Evolutionary conservation across 2,888 invertebrate species (phyloP), one percentile per base, ranked within the genome.

Genomic region (Chaetoderma sp.): DNA sequence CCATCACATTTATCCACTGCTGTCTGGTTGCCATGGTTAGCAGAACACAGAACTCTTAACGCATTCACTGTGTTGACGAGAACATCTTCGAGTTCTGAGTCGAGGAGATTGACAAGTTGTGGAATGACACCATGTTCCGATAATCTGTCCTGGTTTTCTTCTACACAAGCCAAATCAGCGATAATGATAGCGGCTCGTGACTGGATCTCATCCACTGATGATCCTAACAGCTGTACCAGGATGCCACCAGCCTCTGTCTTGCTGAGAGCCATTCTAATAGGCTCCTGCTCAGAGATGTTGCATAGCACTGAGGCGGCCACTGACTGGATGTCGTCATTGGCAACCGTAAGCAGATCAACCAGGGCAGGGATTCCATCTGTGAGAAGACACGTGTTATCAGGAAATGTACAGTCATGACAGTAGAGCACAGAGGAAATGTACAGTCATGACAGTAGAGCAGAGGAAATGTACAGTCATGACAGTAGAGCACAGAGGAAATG

Each of bases 21-120:
- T n/a, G 77, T 75, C 72, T 86, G 86, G 70, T 86, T 86, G 5
- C 39, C 71, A 4, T 49, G 42, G 65, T 84, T 83, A 23, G 72
- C 70, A 13, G 74, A 72, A 75, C 86, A 86, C 47, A 86, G 64
- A 16, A 86, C 83, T 25, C 85, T 73, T n/a, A 86, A 72, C 3
- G 85, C 84, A 67, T 86, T 86, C 30, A 86, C 85, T 2, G 85
- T 80, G 71, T 86, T 85, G 8, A 85, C 83, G 25, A 86, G 71
- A 4, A 86, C 85, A 65, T 85, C 86, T 61, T 86, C 86, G 5
- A 85, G 67, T 60, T 83, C 82, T 0, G 82, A 84, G 60, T 83
- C 81, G 45, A 86, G 71, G 27, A 86, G 65, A 61, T 76, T 70
- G 27, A 86, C 79, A 32, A 86, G 73, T 1, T 84, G 81, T 2